Base-by-base conservation (phyloP, 2,888 invertebrate genomes). In the Blastobasis lacticolella region DNA sequence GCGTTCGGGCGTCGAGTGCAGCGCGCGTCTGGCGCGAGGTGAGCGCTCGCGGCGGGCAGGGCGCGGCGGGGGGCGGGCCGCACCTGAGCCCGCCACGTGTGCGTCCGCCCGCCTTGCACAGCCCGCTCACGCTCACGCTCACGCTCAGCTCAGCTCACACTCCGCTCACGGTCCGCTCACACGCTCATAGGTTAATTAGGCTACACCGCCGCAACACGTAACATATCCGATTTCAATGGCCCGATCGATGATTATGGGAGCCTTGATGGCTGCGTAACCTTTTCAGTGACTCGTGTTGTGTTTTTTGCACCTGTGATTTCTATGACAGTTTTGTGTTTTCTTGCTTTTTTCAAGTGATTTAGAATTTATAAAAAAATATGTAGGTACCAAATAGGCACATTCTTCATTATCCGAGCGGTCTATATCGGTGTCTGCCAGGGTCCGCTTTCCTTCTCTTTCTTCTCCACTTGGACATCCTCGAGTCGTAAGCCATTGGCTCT, bases 1-100 rank as follows among this genome's bases (percentile, higher is more conserved):
- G 83, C 85, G 79, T 81, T 81, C 88, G 78, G 73, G 81, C 86
- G 84, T 83, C 81, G 85, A 86, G 81, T 86, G 83, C 80, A 80
- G 82, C 78, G 79, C 79, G 81, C 80, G 78, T 78, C 77, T 78
- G 78, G 40, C 6, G 40, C 40, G 76, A 79, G 78, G 81, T 79
- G 78, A 79, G 75, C 76, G 78, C 71, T 69, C 70, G 23, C 23
- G 71, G 67, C 55, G 53, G 54, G 54, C 60, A 62, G 62, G 63
- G 43, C 69, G 57, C 63, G 71, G 67, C 55, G 53, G 54, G 54
- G 59, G 62, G 62, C 63, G 9, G 42, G 69, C 68, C 73, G 75
- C 69, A 73, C 73, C 72, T 73, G 75, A 71, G 70, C 53, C 55
- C 52, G 69, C 54, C 62, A 66, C 66, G 74, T 69, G 72, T 66